Base-by-base conservation (phyloP, 2,113 vertebrate genomes). In the Gasterosteus aculeatus region DNA sequence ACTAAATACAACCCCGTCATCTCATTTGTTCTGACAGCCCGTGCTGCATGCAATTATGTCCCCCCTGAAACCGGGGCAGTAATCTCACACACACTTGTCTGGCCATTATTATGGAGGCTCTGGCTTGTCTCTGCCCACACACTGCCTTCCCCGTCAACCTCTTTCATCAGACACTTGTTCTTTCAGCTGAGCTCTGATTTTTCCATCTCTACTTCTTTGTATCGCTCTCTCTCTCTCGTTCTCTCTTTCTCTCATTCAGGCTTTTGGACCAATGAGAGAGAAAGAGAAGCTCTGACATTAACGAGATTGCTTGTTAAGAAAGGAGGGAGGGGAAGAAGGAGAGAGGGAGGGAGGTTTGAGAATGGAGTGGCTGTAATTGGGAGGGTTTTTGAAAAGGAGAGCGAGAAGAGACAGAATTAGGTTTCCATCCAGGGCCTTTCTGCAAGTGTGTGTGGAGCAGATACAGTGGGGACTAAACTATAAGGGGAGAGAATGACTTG, bases 351-450 rank as follows among this genome's bases (percentile, higher is more conserved):
- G 80, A 76, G 85, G 88, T 76, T 70, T 70, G 87, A 83, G 86
- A 89, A 89, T 89, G 86, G 92, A 91, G 89, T 84, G 73, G 90
- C 91, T 91, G 91, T 94, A 94, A 94, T 94, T 94, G 94, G 94
- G 83, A 88, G 92, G 80, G 77, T 92, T 93, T 93, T 92, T 91
- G 84, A 93, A 94, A 94, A 90, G 88, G 83, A 83, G 83, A 80
- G 84, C 85, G 88, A 88, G 86, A 90, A 92, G 90, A 91, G 87
- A 92, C 89, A 92, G 86, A 92, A 93, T 91, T 92, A 90, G 91
- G 87, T 93, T 93, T 93, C 91, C 89, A 90, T 87, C 87, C 85
- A 66, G 76, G 71, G 44, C 56, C 86, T 63, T 83, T 87, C 74
- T 78, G 82, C 42, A 76, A 67, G 19, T 61, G 74, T 60, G 71